Evolutionary conservation across 2,113 vertebrate genomes (phyloP), one percentile per base, ranked within the genome.

Genomic region (Cardinalis cardinalis): DNA sequence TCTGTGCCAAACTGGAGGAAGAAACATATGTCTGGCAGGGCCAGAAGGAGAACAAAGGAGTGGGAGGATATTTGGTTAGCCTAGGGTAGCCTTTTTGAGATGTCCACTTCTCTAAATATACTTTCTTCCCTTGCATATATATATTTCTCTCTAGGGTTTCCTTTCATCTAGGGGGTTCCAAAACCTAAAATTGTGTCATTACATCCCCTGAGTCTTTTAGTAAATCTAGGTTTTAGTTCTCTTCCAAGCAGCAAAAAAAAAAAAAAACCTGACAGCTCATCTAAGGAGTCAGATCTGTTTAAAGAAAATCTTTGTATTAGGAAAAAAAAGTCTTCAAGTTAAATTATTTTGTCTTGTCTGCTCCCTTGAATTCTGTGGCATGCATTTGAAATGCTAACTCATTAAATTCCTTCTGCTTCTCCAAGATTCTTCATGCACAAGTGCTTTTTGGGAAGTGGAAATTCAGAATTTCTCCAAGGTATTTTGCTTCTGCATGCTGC

Each of bases 381-480:
- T 41, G 19, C 56, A 63, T 79, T 79, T 83, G 68, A 85, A 89
- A 85, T 85, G 68, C 71, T 87, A 83, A 66, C 59, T 92, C 55
- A 60, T 84, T 84, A 82, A 87, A 79, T 89, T 59, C 43, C 66
- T 79, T 76, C 83, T 70, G 59, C 87, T 95, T 64, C 90, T 76
- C 43, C 53, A 52, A 55, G 26, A 76, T 89, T 87, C 82, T 93
- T 58, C 48, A 41, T 34, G 63, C 55, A 64, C 36, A 52, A 80
- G 28, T 86, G 89, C 87, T 76, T 89, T 59, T 69, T 10, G 6
- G 72, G 55, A 82, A 66, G 28, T 63, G n/a, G 25, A 90, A 94
- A 70, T 76, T 66, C 63, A 56, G 70, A 84, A 87, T 89, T 90
- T 93, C 90, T 92, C 80, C 58, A 77, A 86, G 73, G 69, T 88